These are phyloP conservation scores for Polydesmus complanatus DNA, from an alignment of 2,888 invertebrate species.

Conservation along the genomic window DNA sequence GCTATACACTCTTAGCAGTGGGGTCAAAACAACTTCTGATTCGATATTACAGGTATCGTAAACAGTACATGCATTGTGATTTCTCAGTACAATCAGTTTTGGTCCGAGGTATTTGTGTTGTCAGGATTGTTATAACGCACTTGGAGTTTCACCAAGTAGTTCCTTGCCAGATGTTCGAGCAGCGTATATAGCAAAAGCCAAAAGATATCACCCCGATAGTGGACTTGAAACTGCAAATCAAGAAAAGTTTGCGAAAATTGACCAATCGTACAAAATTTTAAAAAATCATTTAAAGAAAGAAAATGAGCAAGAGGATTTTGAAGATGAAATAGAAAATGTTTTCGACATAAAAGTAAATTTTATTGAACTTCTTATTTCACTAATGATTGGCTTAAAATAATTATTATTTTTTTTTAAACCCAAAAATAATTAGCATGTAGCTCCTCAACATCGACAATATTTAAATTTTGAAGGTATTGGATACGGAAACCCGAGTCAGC, in stretches of 20 bases:
- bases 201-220: constrained; percentile 73
- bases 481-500: constrained; percentile 57
- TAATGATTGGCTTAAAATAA: neutral
- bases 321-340: constrained; percentile 47
- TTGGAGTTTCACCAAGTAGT: too few species aligned
- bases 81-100: too few species aligned
- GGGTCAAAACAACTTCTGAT: too few species aligned
- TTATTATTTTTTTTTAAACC: neutral
- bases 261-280: constrained; percentile 57
- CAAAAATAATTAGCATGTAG: constrained; percentile 49
- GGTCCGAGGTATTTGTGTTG: too few species aligned
- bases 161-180: constrained; percentile 55
- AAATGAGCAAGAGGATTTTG: constrained; percentile 31
- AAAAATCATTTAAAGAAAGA: constrained; percentile 47
- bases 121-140: too few species aligned
- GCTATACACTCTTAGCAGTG: too few species aligned
- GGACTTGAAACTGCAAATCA: constrained; percentile 51
- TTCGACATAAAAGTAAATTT: constrained; percentile 29
- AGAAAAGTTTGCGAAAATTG: constrained; percentile 52
- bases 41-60: too few species aligned
- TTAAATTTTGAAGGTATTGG: constrained; percentile 66
- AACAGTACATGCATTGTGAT: too few species aligned
- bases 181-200: constrained; percentile 60
- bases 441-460: constrained; percentile 77
- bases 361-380: neutral